Evolutionary conservation across 2,797 vertebrate species (phyloP).

Genomic region (Platalea minor): DNA sequence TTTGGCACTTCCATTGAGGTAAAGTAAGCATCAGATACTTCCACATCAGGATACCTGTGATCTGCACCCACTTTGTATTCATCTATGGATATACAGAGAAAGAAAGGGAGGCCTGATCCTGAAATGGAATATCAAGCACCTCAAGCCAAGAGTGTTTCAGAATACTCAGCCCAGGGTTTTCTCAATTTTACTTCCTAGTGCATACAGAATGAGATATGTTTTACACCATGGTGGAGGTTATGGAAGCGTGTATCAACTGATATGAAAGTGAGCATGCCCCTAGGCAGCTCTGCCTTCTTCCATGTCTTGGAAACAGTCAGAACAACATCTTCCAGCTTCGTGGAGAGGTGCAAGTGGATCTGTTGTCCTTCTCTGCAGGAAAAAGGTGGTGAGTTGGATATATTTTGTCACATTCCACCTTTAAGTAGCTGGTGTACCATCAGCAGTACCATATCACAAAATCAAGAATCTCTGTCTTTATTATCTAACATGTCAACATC

Average conservation of each 20-base stretch:
- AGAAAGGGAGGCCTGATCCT: not conserved
- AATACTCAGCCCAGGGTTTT: not conserved
- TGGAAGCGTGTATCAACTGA: not conserved
- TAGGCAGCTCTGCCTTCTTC: not conserved
- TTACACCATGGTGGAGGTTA: not conserved
- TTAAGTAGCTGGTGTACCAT: not conserved
- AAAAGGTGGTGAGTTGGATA: not conserved
- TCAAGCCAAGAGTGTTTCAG: not conserved
- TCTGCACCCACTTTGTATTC: not conserved
- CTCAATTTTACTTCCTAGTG: not conserved
- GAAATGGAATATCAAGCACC: not conserved
- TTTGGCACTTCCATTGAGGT: not conserved
- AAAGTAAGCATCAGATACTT: not conserved
- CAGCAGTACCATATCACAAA: not conserved
- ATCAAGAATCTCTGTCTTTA: not conserved
- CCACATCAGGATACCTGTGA: not conserved
- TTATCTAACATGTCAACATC: not conserved
- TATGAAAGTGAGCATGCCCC: not conserved
- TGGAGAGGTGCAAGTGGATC: not conserved
- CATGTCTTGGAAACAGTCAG: not conserved
- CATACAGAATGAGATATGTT: not conserved
- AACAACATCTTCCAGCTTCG: not conserved
- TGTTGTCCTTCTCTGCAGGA: not conserved
- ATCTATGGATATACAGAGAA: not conserved
- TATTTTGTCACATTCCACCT: not conserved